These are phyloP conservation scores for Agriotes lineatus DNA, from an alignment of 2,888 invertebrate genomes.

Conservation along the genomic window DNA sequence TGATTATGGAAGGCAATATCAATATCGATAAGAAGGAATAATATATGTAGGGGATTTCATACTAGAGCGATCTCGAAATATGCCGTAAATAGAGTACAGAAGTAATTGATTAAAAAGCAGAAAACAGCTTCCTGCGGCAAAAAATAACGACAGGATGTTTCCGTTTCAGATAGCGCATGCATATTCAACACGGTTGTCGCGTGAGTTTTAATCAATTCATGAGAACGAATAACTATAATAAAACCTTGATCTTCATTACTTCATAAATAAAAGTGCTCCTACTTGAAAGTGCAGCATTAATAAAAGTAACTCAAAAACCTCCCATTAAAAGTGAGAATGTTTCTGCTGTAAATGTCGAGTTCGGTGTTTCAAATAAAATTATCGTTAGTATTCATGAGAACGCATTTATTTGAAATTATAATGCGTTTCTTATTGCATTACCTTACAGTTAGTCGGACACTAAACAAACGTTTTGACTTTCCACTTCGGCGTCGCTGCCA, in stretches of 20 bases:
- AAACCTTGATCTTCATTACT: neutral
- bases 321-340: slow-evolving; percentile 11
- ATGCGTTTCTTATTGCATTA: slow-evolving; percentile 18
- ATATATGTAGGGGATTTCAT: slow-evolving; percentile 19
- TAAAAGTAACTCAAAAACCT: slow-evolving; percentile 15
- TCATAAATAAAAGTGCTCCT: slow-evolving; percentile 1
- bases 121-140: neutral
- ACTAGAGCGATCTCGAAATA: slow-evolving; percentile 6
- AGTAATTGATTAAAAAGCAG: neutral
- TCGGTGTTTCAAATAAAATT: slow-evolving; percentile 22
- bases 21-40: slow-evolving; percentile 22
- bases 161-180: neutral
- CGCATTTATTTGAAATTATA: slow-evolving; percentile 22
- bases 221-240: neutral
- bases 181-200: neutral
- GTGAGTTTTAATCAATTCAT: slow-evolving; percentile 6
- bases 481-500: neutral
- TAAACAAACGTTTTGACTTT: slow-evolving; percentile 7
- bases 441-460: slow-evolving; percentile 19
- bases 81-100: slow-evolving; percentile 12
- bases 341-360: slow-evolving; percentile 17
- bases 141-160: neutral
- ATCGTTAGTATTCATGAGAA: slow-evolving; percentile 27
- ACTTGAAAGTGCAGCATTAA: slow-evolving; percentile 1
- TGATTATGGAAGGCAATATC: slow-evolving; percentile 21